phyloP scores from a whole-genome alignment of 1,140 invertebrate species.

The Drosophila seguyi region DNA sequence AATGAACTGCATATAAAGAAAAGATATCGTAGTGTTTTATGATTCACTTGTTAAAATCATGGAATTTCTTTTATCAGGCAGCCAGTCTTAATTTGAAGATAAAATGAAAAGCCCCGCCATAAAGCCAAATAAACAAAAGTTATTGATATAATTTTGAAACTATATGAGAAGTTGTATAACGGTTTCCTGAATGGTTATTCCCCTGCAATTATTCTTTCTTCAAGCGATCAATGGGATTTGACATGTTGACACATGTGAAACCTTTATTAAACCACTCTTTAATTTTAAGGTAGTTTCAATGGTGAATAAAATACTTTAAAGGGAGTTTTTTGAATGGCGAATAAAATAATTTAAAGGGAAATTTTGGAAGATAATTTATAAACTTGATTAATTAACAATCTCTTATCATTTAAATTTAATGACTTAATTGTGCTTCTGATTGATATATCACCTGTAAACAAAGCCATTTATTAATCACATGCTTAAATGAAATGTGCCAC shows the following conservation, averaged over 20 bases:
- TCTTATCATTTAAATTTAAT: conserved; percentile 3
- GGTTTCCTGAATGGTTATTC: conserved; percentile 36
- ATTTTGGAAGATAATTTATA: background rate
- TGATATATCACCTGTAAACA: conserved; percentile 24
- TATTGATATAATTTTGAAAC: conserved; percentile 29
- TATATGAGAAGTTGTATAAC: conserved; percentile 29
- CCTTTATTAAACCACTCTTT: background rate
- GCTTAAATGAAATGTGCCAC: background rate
- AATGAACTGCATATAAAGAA: conserved; percentile 9
- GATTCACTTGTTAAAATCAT: conserved; percentile 48
- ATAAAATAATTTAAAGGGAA: too few relatives aligned
- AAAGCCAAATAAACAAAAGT: conserved; percentile 31
- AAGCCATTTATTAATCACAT: conserved; percentile 23
- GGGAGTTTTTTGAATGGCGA: too few relatives aligned
- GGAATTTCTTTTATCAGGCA: conserved; percentile 43
- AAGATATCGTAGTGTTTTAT: conserved; percentile 24
- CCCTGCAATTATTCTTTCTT: background rate
- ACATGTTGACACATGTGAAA: background rate
- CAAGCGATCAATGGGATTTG: too few relatives aligned
- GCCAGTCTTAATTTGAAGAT: conserved; percentile 27
- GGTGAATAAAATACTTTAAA: background rate
- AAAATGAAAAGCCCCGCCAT: conserved; percentile 50
- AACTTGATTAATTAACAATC: background rate
- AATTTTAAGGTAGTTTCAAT: background rate
- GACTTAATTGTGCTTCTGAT: conserved; percentile 22